Evolutionary conservation across 2,113 vertebrate species (phyloP).

Genomic region (Arothron firmamentum): DNA sequence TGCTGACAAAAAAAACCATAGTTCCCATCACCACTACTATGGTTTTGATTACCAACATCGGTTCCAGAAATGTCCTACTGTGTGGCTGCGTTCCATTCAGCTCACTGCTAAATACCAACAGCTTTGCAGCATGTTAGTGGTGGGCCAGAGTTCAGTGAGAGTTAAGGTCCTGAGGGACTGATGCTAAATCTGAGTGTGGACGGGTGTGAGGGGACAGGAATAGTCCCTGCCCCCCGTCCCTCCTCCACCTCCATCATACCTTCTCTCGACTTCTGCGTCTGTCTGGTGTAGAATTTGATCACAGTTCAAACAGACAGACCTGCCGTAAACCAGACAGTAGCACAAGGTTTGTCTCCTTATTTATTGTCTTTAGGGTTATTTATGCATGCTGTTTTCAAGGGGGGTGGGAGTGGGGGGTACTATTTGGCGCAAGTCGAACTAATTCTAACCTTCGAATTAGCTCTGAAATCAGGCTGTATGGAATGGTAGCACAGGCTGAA

Average conservation of each 20-base stretch:
- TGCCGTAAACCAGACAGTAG: constrained; percentile 37
- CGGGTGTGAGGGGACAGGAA: constrained; percentile 56
- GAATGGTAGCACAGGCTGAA: background rate
- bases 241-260: constrained; percentile 1
- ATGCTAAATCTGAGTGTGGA: constrained; percentile 58
- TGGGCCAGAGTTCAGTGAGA: constrained; percentile 39
- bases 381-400: constrained; percentile 4
- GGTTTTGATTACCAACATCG: constrained; percentile 6
- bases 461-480: background rate
- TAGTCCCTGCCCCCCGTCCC: constrained; percentile 46
- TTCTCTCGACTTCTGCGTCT: constrained; percentile 6
- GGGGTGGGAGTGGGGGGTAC: background rate
- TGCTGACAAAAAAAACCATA: no score
- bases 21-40: background rate
- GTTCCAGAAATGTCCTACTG: background rate
- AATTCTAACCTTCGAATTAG: constrained; percentile 2
- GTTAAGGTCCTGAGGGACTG: constrained; percentile 41
- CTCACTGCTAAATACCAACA: constrained; percentile 11
- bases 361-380: constrained; percentile 6
- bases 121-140: constrained; percentile 18
- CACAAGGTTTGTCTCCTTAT: constrained; percentile 47
- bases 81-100: constrained; percentile 6
- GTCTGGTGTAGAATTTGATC: constrained; percentile 50
- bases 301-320: constrained; percentile 37
- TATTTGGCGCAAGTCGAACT: background rate